Evolutionary conservation across 2,797 vertebrate genomes (phyloP).

Genomic region (Vespertilio murinus): DNA sequence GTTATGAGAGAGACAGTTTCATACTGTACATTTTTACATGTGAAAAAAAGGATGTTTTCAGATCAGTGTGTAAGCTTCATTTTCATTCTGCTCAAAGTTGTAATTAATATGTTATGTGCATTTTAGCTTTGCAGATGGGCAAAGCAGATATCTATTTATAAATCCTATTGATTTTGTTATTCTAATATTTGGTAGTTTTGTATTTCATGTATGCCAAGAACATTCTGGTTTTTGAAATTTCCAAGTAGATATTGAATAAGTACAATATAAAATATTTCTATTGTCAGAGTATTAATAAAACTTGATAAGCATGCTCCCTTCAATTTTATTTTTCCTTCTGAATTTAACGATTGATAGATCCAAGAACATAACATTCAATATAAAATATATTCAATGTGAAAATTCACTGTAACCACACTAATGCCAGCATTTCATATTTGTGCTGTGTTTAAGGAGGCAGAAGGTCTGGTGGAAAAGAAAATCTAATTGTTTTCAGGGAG

Average conservation of each 20-base stretch:
- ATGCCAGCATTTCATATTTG: neutral
- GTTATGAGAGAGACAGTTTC: constrained; percentile 64
- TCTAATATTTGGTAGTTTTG: constrained; percentile 75
- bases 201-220: constrained; percentile 70
- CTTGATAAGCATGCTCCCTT: neutral
- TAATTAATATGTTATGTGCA: constrained; percentile 81
- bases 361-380: constrained; percentile 38
- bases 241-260: neutral
- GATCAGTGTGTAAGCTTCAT: constrained; percentile 74
- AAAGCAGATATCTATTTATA: constrained; percentile 81
- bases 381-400: neutral
- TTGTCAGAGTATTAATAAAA: constrained; percentile 20
- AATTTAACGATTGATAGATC: neutral
- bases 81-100: constrained; percentile 78
- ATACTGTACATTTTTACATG: constrained; percentile 62
- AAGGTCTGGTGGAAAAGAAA: constrained; percentile 4
- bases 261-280: neutral
- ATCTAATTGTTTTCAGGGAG: neutral
- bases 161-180: constrained; percentile 76
- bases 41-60: constrained; percentile 78
- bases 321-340: constrained; percentile 14
- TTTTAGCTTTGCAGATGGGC: constrained; percentile 78
- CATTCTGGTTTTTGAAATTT: constrained; percentile 73
- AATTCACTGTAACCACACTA: neutral
- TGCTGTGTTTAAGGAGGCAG: neutral